Conservation (phyloP, 2,113 vertebrate species). For the Onychostoma macrolepis region DNA sequence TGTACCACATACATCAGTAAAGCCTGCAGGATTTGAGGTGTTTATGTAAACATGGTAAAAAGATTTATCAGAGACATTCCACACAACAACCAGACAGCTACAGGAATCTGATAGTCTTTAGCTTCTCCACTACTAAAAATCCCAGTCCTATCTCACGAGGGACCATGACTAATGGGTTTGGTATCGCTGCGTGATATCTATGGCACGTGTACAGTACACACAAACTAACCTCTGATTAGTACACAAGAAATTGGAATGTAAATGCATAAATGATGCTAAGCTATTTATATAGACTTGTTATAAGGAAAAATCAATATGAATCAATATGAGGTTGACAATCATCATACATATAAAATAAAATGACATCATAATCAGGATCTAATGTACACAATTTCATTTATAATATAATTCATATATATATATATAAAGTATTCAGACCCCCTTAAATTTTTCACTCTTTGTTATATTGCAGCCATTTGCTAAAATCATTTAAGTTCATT, state of each 20-base stretch:
- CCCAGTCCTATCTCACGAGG: background rate
- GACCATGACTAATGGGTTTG: background rate
- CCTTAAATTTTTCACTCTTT: no score
- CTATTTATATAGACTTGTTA: background rate
- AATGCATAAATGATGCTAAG: slow-evolving; percentile 2
- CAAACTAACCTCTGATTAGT: background rate
- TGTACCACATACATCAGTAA: background rate
- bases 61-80: background rate
- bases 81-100: background rate
- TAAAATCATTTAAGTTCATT: no score
- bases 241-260: background rate
- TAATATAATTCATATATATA: no score
- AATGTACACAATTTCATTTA: background rate
- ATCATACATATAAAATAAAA: background rate
- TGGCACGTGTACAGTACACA: background rate
- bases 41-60: background rate
- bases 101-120: background rate
- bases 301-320: background rate
- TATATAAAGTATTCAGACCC: no score
- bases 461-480: no score
- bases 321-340: slow-evolving; percentile 8
- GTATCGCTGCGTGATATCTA: background rate
- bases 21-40: background rate
- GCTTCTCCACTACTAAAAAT: background rate
- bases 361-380: background rate